phyloP scores from a whole-genome alignment of 2,797 vertebrate genomes.

The Etheostoma perlongum region DNA sequence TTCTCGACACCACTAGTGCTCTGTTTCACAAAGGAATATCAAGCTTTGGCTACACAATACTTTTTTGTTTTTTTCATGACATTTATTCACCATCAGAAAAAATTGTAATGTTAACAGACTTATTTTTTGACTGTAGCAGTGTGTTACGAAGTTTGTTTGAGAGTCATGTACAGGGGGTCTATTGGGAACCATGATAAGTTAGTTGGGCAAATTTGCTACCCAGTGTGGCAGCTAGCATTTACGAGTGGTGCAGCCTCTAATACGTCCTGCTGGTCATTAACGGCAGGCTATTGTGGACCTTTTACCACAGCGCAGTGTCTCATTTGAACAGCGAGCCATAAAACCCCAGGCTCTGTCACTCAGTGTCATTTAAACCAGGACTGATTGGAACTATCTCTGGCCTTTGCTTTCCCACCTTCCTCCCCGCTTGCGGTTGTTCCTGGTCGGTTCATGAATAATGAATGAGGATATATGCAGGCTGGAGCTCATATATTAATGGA shows the following conservation, averaged over 20 bases:
- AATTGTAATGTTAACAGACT: not conserved
- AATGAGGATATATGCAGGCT: conserved; percentile 92
- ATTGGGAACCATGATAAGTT: conserved; percentile 39
- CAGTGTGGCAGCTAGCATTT: conserved; percentile 60
- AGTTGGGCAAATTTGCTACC: conserved; percentile 52
- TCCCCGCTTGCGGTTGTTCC: conserved; percentile 65
- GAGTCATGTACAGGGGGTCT: not conserved
- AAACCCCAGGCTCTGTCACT: conserved; percentile 96
- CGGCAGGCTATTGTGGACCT: conserved; percentile 89
- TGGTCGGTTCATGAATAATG: conserved; percentile 94
- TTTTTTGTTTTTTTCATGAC: not conserved
- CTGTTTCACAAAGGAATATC: not conserved
- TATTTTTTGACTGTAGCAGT: not conserved
- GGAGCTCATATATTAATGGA: conserved; percentile 93
- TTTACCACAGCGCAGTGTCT: conserved; percentile 88
- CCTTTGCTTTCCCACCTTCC: conserved; percentile 90
- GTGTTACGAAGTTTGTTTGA: not conserved
- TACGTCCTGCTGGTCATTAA: conserved; percentile 96
- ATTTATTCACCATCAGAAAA: not conserved
- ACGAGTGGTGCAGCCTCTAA: conserved; percentile 88
- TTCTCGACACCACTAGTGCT: not conserved
- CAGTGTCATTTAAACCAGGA: conserved; percentile 97
- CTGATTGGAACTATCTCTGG: conserved; percentile 95
- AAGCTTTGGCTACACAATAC: not conserved
- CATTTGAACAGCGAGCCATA: conserved; percentile 88